These are phyloP conservation scores for Teinopalpus imperialis DNA, from an alignment of 2,888 invertebrate genomes.

Conservation along the genomic window DNA sequence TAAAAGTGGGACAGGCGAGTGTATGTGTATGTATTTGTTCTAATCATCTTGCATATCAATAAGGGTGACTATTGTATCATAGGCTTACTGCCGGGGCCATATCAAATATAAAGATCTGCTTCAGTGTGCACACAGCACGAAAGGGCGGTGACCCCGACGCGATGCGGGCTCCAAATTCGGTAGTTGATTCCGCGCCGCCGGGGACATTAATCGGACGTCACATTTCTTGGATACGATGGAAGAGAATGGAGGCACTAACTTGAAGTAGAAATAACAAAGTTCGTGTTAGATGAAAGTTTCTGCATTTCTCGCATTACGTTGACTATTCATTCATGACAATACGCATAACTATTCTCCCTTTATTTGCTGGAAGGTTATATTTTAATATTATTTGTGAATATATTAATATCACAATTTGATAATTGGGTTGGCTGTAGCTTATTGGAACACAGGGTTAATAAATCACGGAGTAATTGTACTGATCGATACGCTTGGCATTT, in stretches of 20 bases:
- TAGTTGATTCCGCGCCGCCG: slow-evolving; percentile 45
- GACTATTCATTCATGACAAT: slow-evolving; percentile 5
- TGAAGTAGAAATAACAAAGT: slow-evolving; percentile 25
- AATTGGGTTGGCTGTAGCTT: no score
- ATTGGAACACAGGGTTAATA: no score
- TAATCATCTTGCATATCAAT: slow-evolving; percentile 2
- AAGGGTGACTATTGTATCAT: neutral
- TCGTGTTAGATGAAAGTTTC: slow-evolving; percentile 18
- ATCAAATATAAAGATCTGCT: slow-evolving; percentile 35
- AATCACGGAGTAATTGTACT: no score
- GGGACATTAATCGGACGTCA: slow-evolving; percentile 69
- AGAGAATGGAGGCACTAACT: slow-evolving; percentile 34
- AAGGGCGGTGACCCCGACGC: slow-evolving; percentile 57
- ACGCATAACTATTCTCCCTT: no score
- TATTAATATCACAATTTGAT: no score
- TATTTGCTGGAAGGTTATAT: no score
- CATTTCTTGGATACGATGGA: slow-evolving; percentile 44
- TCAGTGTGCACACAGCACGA: slow-evolving; percentile 42
- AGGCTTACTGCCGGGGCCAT: neutral
- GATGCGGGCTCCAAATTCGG: slow-evolving; percentile 71
- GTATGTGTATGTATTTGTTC: neutral
- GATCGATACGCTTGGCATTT: no score
- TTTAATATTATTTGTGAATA: no score
- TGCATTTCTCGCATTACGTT: slow-evolving; percentile 10
- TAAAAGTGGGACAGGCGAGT: slow-evolving; percentile 10